These are phyloP conservation scores for Craseonycteris thonglongyai DNA, from an alignment of 2,113 vertebrate species.

Conservation along the genomic window DNA sequence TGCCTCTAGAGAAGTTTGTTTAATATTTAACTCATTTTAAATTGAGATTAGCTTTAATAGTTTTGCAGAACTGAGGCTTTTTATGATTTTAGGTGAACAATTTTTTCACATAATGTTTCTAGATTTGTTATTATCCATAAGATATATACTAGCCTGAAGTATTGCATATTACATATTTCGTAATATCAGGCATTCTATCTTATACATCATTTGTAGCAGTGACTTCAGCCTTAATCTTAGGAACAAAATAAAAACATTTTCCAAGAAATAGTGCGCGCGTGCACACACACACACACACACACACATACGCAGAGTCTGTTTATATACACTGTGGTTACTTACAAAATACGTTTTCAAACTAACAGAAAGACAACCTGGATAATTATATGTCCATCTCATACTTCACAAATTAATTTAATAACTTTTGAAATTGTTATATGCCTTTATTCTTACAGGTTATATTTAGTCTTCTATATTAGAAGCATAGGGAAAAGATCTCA, in stretches of 20 bases:
- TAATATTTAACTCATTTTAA: constrained; percentile 67
- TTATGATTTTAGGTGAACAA: constrained; percentile 17
- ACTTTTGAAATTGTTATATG: constrained; percentile 14
- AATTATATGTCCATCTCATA: not conserved
- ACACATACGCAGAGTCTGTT: not conserved
- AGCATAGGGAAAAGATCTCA: not conserved
- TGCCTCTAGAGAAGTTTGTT: constrained; percentile 64
- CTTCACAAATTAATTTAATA: constrained; percentile 28
- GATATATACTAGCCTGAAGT: not conserved
- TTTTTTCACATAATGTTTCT: constrained; percentile 17
- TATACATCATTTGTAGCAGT: not conserved
- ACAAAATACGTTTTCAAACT: constrained; percentile 33
- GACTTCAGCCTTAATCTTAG: not conserved
- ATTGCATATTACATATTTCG: not conserved
- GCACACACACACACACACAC: not conserved
- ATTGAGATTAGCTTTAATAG: constrained; percentile 2
- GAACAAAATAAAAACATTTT: constrained; percentile 31
- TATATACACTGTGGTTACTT: not conserved
- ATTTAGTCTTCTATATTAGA: constrained; percentile 15
- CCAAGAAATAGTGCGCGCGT: not conserved
- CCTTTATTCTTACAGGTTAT: constrained; percentile 1
- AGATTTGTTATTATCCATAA: constrained; percentile 33
- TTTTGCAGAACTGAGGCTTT: not conserved
- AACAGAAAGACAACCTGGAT: not conserved
- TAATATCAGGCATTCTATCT: not conserved